These are phyloP conservation scores for Synchiropus splendidus DNA, from an alignment of 2,113 vertebrate species.

Conservation along the genomic window DNA sequence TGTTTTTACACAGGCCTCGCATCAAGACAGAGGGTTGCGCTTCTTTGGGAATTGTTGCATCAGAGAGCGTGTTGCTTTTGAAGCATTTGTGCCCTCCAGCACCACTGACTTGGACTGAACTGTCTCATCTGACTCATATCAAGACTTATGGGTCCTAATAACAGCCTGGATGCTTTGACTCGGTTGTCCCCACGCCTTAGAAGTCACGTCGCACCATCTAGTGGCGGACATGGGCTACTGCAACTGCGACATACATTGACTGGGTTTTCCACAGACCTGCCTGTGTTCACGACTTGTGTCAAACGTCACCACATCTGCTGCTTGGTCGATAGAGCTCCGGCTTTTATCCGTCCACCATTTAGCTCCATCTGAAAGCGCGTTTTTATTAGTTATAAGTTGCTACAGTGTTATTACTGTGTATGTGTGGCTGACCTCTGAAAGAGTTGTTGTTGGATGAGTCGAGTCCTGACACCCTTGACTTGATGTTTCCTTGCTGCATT, in stretches of 20 bases:
- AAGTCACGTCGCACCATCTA: too few species aligned
- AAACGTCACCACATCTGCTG: slow-evolving; percentile 37
- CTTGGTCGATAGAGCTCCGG: slow-evolving; percentile 60
- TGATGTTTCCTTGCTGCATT: slow-evolving; percentile 45
- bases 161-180: too few species aligned
- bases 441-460: slow-evolving; percentile 47
- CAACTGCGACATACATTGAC: too few species aligned
- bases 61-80: slow-evolving; percentile 37
- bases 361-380: slow-evolving; percentile 50
- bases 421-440: slow-evolving; percentile 32
- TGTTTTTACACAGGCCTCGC: not conserved
- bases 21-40: slow-evolving; percentile 20
- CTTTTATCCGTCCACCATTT: slow-evolving; percentile 60
- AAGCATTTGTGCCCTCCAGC: slow-evolving; percentile 18
- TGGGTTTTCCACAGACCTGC: slow-evolving; percentile 1
- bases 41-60: slow-evolving; percentile 34
- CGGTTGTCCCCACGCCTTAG: too few species aligned
- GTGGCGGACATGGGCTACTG: too few species aligned
- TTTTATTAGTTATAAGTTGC: not conserved
- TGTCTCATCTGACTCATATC: too few species aligned
- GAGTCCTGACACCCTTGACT: slow-evolving; percentile 40
- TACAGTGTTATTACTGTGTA: too few species aligned
- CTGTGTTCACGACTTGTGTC: slow-evolving; percentile 51
- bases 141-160: too few species aligned
- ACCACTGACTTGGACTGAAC: too few species aligned